Evolutionary conservation across 2,797 vertebrate species (phyloP).

Genomic region (Mormyrops attenuatus): DNA sequence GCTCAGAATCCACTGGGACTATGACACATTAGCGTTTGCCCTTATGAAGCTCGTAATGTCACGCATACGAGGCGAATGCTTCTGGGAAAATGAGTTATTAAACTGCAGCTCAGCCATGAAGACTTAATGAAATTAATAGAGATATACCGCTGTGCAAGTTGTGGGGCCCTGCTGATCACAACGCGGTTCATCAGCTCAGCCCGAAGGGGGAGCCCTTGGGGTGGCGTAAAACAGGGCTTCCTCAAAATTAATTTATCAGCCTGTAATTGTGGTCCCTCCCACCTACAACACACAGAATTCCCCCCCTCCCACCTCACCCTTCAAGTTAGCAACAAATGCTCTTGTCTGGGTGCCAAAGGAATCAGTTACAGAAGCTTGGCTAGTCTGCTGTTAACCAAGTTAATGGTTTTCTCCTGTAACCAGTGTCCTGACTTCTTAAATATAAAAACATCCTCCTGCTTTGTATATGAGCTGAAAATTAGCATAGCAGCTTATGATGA

Average conservation of each 20-base stretch:
- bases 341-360: neutral
- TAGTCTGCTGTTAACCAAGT: neutral
- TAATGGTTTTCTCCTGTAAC: neutral
- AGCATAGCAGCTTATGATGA: neutral
- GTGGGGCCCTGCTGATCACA: neutral
- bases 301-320: neutral
- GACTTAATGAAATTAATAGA: neutral
- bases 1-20: neutral
- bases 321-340: neutral
- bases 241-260: neutral
- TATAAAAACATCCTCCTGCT: neutral
- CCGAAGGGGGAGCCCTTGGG: neutral
- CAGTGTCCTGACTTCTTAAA: neutral
- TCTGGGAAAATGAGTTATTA: constrained; percentile 1
- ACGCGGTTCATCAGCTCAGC: neutral
- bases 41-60: neutral
- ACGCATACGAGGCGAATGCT: neutral
- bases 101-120: neutral
- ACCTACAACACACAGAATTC: neutral
- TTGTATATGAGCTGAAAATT: neutral
- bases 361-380: neutral
- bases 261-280: neutral
- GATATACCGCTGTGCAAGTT: neutral
- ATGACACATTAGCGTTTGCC: neutral
- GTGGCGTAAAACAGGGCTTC: neutral